phyloP scores from a whole-genome alignment of 2,797 vertebrate species.

The Dipus sagitta region DNA sequence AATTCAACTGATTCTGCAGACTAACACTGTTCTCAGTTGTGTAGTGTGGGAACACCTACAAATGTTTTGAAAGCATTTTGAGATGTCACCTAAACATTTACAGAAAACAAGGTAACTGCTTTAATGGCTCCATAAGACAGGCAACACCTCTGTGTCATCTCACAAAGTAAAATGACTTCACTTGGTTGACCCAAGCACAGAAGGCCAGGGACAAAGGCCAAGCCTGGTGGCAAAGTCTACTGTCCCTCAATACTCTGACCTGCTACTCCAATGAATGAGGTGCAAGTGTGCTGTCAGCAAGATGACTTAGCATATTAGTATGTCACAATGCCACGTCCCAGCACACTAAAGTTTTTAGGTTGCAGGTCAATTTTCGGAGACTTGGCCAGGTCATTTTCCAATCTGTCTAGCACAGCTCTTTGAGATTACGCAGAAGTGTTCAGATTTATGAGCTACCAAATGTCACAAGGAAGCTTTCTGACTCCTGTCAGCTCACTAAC shows the following conservation, averaged over 20 bases:
- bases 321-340: neutral
- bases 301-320: too few relatives aligned
- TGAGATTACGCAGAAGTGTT: neutral
- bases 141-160: neutral
- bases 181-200: neutral
- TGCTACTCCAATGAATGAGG: neutral
- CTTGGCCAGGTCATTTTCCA: neutral
- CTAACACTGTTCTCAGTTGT: neutral
- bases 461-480: neutral
- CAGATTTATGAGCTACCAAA: neutral
- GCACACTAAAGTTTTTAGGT: neutral
- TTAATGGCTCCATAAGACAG: too few relatives aligned
- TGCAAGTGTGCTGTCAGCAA: neutral
- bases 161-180: neutral
- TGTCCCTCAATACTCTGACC: neutral
- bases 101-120: slow-evolving; percentile 25
- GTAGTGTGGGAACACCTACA: neutral
- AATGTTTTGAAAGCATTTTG: neutral
- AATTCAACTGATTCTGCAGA: neutral
- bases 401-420: neutral
- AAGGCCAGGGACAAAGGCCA: neutral
- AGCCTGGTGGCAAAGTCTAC: neutral
- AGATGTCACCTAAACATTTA: neutral
- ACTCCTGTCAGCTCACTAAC: neutral
- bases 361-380: neutral